Base-by-base conservation (phyloP, 2,888 invertebrate species). In the Apodemia zela region DNA sequence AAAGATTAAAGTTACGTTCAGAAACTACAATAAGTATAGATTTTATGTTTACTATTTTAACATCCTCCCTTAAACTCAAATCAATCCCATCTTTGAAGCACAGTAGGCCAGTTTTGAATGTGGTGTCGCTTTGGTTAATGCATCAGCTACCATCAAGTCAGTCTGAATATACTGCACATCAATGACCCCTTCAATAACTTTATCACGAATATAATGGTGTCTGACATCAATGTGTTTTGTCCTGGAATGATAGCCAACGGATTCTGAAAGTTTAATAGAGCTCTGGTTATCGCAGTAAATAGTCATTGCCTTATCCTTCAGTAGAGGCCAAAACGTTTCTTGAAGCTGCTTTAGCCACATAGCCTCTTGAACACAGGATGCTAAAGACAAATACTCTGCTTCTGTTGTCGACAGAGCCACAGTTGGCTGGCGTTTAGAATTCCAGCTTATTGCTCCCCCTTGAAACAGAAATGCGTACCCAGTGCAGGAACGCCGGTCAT, bases 11-110 rank as follows among this genome's bases (percentile, higher is more conserved):
- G 21, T 21, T 21, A 21, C 21, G 21, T 21, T 21, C 21, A 21
- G 21, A 21, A 21, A 21, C 21, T 8, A 35, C 35, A 35, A 10
- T 35, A n/a, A n/a, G n/a, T n/a, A 35, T 35, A 8, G 35, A 35
- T 38, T 38, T n/a, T 42, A 42, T 42, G 38, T 47, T 47, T 47
- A 47, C 47, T 47, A 17, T 49, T 49, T 18, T 10, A 49, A 18
- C 18, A 49, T 49, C 49, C 49, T 49, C 49, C 49, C 49, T 49
- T 49, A 49, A 49, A 49, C 49, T 47, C 47, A 47, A 47, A 47
- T 18, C 18, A 49, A 18, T 18, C 49, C 49, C 18, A 49, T 49
- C 49, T 18, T 18, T 18, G 17, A 49, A 18, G 49, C 18, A 49
- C 49, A 49, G 18, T 18, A 49, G 8, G 49, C 49, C 5, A 49